These are phyloP conservation scores for Lucilia sericata DNA, from an alignment of 1,140 invertebrate species.

Conservation along the genomic window DNA sequence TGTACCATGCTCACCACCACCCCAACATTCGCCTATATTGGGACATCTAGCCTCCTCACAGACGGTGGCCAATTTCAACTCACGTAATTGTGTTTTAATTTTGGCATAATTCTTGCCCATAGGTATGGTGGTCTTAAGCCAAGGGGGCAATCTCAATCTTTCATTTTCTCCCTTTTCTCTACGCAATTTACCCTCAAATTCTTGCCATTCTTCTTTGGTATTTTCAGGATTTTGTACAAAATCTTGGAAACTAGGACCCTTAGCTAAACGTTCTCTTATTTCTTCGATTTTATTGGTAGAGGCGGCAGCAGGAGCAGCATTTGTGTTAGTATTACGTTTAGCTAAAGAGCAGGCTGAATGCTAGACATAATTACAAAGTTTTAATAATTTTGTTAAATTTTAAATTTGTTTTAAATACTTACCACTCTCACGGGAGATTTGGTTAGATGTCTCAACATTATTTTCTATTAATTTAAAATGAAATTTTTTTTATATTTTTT, in stretches of 20 bases:
- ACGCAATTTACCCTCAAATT: conserved; percentile 86
- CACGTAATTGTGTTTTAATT: conserved; percentile 88
- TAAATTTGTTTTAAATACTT: background rate
- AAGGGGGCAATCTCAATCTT: conserved; percentile 91
- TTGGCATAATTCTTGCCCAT: conserved; percentile 86
- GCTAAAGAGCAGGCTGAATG: background rate
- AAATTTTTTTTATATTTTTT: background rate
- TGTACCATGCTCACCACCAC: conserved; percentile 88
- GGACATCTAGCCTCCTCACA: conserved; percentile 99
- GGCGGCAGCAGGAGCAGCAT: background rate
- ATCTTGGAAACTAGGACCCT: conserved; percentile 75
- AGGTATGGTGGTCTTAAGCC: conserved; percentile 97
- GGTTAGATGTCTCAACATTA: conserved; percentile 29
- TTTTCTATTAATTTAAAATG: conserved; percentile 1
- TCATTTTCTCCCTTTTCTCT: conserved; percentile 84
- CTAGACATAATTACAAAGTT: background rate
- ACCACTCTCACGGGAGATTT: conserved; percentile 45
- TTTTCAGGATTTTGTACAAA: conserved; percentile 71
- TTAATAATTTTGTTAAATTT: background rate
- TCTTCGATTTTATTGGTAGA: conserved; percentile 66
- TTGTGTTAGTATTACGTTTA: background rate
- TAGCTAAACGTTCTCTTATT: conserved; percentile 72
- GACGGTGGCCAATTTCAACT: conserved; percentile 94
- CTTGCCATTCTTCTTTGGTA: conserved; percentile 71
- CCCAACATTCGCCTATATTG: conserved; percentile 99